These are phyloP conservation scores for Capreolus pygargus DNA, from an alignment of 2,113 vertebrate species.

Conservation along the genomic window DNA sequence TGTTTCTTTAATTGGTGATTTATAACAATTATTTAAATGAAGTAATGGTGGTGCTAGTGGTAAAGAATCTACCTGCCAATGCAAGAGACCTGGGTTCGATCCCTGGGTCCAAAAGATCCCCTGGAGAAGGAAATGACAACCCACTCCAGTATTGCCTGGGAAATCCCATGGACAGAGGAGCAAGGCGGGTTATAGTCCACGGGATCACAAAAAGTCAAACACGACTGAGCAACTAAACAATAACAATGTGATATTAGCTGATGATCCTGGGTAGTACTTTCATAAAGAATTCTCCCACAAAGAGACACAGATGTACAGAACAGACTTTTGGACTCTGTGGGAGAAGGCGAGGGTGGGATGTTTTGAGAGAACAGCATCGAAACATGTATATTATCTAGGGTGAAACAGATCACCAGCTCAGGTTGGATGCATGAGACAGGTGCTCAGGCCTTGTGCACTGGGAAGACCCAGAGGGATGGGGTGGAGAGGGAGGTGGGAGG, in stretches of 20 bases:
- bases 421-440: too few relatives aligned
- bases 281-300: background rate
- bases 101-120: background rate
- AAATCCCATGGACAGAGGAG: background rate
- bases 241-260: background rate
- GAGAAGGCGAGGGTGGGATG: too few relatives aligned
- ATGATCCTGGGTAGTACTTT: background rate
- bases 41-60: background rate
- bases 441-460: too few relatives aligned
- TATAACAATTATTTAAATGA: background rate
- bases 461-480: too few relatives aligned
- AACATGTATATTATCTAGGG: too few relatives aligned
- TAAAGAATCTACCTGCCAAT: background rate
- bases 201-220: background rate
- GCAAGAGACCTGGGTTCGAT: background rate
- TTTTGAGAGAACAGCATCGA: too few relatives aligned
- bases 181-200: background rate
- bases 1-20: background rate
- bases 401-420: too few relatives aligned
- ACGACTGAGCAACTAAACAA: background rate
- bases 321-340: too few relatives aligned
- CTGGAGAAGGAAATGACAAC: background rate
- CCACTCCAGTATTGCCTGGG: background rate
- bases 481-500: too few relatives aligned
- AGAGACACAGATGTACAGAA: background rate